Evolutionary conservation across 2,888 invertebrate genomes (phyloP).

Genomic region (Coleophora deauratella): DNA sequence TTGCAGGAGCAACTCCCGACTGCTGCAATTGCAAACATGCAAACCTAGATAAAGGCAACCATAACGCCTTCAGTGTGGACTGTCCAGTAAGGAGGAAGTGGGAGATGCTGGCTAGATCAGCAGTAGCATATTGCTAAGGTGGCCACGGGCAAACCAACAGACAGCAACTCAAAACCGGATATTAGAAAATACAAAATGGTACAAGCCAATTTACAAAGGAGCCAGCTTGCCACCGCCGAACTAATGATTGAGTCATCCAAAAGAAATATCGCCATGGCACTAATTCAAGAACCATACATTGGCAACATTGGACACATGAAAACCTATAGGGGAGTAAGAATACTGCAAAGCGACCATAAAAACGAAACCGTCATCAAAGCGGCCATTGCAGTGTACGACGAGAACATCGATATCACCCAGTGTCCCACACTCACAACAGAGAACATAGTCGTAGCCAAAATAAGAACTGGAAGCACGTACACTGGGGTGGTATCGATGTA

Average conservation of each 20-base stretch:
- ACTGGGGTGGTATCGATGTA: constrained; percentile 13
- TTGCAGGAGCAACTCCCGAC: not conserved
- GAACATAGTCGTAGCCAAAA: constrained; percentile 11
- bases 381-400: constrained; percentile 10
- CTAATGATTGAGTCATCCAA: no score
- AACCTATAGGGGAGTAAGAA: no score
- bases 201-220: no score
- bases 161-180: no score
- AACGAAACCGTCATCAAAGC: constrained; percentile 10
- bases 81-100: not conserved
- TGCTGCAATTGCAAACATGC: constrained; percentile 6
- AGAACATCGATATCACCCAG: constrained; percentile 4
- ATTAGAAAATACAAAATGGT: no score
- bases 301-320: no score
- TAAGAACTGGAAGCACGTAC: constrained; percentile 11
- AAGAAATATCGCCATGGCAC: not conserved
- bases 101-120: not conserved
- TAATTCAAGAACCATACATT: no score
- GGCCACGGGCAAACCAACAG: no score
- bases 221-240: no score
- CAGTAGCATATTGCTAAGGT: not conserved
- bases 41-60: not conserved
- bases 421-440: constrained; percentile 13
- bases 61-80: not conserved
- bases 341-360: no score